Evolutionary conservation across 2,888 invertebrate species (phyloP), one percentile per base, ranked within the genome.

Genomic region (Camptogramma bilineatum): DNA sequence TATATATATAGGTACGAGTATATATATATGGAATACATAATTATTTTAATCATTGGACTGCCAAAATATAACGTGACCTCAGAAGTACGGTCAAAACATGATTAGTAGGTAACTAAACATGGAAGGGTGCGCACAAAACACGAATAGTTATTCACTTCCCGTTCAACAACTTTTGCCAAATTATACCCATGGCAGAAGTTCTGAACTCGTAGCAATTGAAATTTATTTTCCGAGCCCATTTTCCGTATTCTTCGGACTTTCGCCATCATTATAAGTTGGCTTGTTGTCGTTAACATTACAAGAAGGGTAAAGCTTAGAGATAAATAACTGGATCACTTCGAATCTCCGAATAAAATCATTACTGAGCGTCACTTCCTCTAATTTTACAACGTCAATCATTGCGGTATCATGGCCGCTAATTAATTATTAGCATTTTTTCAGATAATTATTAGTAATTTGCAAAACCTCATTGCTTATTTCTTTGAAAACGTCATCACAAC

Each of bases 201-300:
- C 59, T 60, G 48, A 57, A 59, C 64, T 67, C 53, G 34, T 1
- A 48, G 21, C 66, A 60, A 70, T 69, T 65, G 68, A 67, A 70
- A 70, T 59, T 50, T 54, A 65, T 63, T 65, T 64, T 52, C 58
- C 55, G 42, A 58, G 46, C 58, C 44, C 57, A 62, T 66, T 68
- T 69, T 68, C 53, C 63, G 53, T 51, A 59, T 58, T 61, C 56
- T 53, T 62, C 31, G 63, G 71, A 75, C 74, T 79, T 74, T 71
- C 64, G 68, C 71, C 73, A 72, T 80, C 78, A 69, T 78, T 75
- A 78, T 73, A 78, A 79, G 69, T 79, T 76, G 71, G 62, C 61
- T 66, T 70, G 73, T 69, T 72, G 77, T 72, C 73, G 78, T 78
- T 72, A 73, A 73, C 75, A 73, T 73, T 65, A 58, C 70, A 67